Percentiles rank a stretch among this genome's conserved stretches.
Evolutionary conservation across 2,888 invertebrate genomes (phyloP).

Genomic region (Podabrus alpinus): DNA sequence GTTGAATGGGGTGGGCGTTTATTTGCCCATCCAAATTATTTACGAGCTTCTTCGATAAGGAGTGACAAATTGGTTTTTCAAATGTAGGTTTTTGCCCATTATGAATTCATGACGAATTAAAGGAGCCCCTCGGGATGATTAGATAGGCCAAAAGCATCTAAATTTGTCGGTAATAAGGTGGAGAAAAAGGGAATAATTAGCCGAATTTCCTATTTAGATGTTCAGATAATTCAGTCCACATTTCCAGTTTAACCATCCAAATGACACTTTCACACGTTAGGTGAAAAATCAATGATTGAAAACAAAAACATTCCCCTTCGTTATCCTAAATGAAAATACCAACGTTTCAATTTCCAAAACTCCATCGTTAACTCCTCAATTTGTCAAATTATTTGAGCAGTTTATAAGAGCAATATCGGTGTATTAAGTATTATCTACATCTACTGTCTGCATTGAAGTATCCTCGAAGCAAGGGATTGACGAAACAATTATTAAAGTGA

Average conservation of each 20-base stretch:
- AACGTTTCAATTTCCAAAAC: neutral
- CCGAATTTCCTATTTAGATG: neutral
- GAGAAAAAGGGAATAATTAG: neutral
- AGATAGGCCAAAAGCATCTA: neutral
- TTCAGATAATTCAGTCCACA: neutral
- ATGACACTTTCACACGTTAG: neutral
- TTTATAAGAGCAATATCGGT: neutral
- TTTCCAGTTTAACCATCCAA: neutral
- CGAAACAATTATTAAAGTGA: conserved; percentile 3
- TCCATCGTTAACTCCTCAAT: neutral
- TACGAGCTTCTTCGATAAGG: neutral
- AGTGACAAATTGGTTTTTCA: neutral
- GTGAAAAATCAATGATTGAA: neutral
- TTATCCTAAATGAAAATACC: neutral
- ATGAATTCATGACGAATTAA: neutral
- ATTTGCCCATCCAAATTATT: neutral
- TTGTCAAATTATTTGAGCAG: neutral
- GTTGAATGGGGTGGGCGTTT: neutral
- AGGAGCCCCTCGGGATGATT: neutral
- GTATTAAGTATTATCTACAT: neutral
- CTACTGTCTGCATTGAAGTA: neutral
- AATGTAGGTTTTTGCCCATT: neutral
- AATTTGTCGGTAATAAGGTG: neutral
- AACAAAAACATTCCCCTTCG: neutral
- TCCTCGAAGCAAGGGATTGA: conserved; percentile 8